Percentiles rank a stretch among this genome's conserved stretches.
Conservation (phyloP, 2,113 vertebrate species). For the Pseudolaguvia tuberculata region DNA sequence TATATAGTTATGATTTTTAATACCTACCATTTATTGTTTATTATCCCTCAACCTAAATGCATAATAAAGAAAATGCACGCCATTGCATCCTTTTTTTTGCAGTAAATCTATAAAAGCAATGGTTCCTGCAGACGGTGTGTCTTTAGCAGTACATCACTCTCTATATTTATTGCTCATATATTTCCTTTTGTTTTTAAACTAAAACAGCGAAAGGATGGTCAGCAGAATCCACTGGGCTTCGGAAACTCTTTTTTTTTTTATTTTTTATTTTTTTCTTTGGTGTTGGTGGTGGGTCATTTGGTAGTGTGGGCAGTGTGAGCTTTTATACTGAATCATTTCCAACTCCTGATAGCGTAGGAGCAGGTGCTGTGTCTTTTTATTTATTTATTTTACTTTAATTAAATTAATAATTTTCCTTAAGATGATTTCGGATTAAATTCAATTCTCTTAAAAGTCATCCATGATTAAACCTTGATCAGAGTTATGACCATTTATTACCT, state of each 20-base stretch:
- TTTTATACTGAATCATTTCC: constrained; percentile 33
- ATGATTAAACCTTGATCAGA: neutral
- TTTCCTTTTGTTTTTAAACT: neutral
- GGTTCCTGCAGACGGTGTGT: neutral
- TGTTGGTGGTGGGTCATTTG: neutral
- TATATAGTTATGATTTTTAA: neutral
- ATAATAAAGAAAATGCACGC: neutral
- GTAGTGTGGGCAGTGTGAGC: constrained; percentile 18
- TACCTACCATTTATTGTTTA: neutral
- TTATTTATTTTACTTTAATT: constrained; percentile 41
- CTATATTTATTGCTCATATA: neutral
- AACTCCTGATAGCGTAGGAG: constrained; percentile 16
- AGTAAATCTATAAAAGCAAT: neutral
- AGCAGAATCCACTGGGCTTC: neutral
- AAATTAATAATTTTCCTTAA: constrained; percentile 21
- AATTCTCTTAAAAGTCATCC: neutral
- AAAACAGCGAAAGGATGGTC: neutral
- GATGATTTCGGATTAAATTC: neutral
- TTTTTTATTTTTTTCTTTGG: neutral
- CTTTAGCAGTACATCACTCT: neutral
- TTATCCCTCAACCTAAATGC: neutral
- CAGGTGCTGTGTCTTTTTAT: constrained; percentile 38
- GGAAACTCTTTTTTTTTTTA: neutral
- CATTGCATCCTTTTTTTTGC: too few relatives aligned
- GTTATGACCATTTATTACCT: neutral